Percentiles rank a stretch among this genome's conserved stretches.
phyloP scores from a whole-genome alignment of 2,113 vertebrate species.

The Elephantulus edwardii region DNA sequence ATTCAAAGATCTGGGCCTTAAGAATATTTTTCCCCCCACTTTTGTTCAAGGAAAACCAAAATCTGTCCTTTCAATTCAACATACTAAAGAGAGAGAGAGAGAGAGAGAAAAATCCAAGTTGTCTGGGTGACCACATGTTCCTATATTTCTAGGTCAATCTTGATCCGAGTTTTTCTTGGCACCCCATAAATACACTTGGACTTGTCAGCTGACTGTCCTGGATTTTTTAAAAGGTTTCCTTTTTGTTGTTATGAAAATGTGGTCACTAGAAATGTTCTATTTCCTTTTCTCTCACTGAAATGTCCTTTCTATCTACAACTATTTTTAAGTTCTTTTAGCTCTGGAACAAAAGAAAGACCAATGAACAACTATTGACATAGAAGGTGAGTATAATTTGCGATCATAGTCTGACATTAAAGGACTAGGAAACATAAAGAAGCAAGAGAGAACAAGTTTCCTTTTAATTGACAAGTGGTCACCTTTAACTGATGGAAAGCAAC shows the following conservation, averaged over 20 bases:
- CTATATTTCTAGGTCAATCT: conserved; percentile 56
- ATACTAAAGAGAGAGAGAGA: too few relatives aligned
- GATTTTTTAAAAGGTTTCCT: background rate
- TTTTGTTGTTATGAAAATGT: conserved; percentile 30
- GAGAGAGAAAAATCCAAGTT: conserved; percentile 29
- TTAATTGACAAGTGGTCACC: background rate
- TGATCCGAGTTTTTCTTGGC: conserved; percentile 20
- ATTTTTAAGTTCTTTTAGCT: conserved; percentile 34
- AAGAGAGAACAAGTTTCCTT: conserved; percentile 7
- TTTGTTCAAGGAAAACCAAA: conserved; percentile 45
- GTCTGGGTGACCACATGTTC: background rate
- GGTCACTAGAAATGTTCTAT: conserved; percentile 3
- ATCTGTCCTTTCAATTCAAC: conserved; percentile 37
- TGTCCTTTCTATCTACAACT: background rate
- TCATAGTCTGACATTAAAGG: conserved; percentile 44
- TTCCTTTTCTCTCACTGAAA: conserved; percentile 18
- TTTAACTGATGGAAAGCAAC: background rate
- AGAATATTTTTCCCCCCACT: conserved; percentile 20
- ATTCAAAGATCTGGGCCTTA: conserved; percentile 21
- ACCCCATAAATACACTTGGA: conserved; percentile 17
- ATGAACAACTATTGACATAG: conserved; percentile 9
- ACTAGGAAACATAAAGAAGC: background rate
- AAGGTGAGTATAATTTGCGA: conserved; percentile 7
- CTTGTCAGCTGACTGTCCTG: conserved; percentile 1
- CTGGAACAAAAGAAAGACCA: conserved; percentile 28